Base-by-base conservation (phyloP, 2,888 invertebrate species). In the Dione juno region DNA sequence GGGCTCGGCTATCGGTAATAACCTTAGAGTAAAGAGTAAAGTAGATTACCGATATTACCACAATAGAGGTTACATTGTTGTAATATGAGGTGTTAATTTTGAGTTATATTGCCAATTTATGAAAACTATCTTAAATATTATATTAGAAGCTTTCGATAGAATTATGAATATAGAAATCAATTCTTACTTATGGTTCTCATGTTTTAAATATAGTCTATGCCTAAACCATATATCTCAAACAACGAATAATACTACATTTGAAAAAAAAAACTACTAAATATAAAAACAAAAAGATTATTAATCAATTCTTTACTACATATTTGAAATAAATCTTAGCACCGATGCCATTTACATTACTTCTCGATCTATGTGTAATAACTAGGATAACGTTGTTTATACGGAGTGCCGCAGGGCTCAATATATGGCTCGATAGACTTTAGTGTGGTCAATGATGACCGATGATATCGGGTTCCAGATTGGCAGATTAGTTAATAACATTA, bases 1-100 rank as follows among this genome's bases (percentile, higher is more conserved):
- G 70, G 69, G 64, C 74, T 70, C 64, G 69, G 70, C 73, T 74
- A 66, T 73, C 73, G 70, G 74, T 75, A 77, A 78, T 69, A 69
- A 69, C 68, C 68, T 64, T 37, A 69, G 68, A 69, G 37, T 54
- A 53, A 40, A 37, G n/a, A 57, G 35, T 69, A 7, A n/a, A 50
- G 16, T 1, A 50, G 50, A 64, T 64, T 50, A 37, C 50, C 35
- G 37, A 63, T 43, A 61, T 61, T 61, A 45, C 10, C n/a, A 43
- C 21, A n/a, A 35, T 35, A 54, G 9, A 9, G 10, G 1, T 10
- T 14, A 21, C 41, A 43, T 43, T 54, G 35, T 54, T 28, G 16
- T 19, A 50, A 53, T 53, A 50, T 50, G 16, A 50, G 16, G 16
- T 50, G 48, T 50, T 11, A 50, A 10, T 50, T 50, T 50, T 50